Conservation (phyloP, 2,113 vertebrate species). For the Coregonus clupeaformis region DNA sequence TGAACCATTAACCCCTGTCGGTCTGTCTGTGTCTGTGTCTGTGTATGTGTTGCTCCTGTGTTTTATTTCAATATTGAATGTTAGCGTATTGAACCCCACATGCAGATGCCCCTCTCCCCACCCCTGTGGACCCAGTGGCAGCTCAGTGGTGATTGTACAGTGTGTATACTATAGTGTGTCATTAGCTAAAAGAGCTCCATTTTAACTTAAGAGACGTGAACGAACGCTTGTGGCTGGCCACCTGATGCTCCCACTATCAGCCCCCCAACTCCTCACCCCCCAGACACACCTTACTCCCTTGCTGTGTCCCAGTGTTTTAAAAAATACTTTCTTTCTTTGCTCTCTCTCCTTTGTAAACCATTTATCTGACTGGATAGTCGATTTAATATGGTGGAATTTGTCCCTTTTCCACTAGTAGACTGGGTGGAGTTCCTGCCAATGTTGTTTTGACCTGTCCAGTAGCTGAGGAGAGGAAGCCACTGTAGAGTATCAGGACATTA, state of each 20-base stretch:
- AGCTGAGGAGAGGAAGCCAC: too few species aligned
- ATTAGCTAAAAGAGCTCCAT: slow-evolving; percentile 66
- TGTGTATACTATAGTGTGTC: slow-evolving; percentile 77
- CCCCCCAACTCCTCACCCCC: slow-evolving; percentile 30
- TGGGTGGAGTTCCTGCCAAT: too few species aligned
- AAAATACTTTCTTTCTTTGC: too few species aligned
- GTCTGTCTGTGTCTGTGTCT: slow-evolving; percentile 27
- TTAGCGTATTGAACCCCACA: slow-evolving; percentile 58
- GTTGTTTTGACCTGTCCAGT: too few species aligned
- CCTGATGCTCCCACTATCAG: slow-evolving; percentile 69
- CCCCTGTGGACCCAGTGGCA: slow-evolving; percentile 65
- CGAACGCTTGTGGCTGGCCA: slow-evolving; percentile 83
- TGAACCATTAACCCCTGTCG: slow-evolving; percentile 73
- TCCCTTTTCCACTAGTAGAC: too few species aligned
- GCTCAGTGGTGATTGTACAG: slow-evolving; percentile 78
- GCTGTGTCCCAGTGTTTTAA: too few species aligned
- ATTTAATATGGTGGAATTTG: too few species aligned
- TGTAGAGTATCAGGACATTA: too few species aligned
- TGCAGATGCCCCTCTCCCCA: slow-evolving; percentile 16
- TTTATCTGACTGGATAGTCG: too few species aligned
- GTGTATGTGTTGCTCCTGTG: slow-evolving; percentile 33
- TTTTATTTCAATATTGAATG: slow-evolving; percentile 70
- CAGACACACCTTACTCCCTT: not conserved
- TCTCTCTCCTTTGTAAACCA: too few species aligned
- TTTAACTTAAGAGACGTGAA: slow-evolving; percentile 80